Conservation (phyloP, 1,140 invertebrate genomes). For the Trachymyrmex cornetzi region DNA sequence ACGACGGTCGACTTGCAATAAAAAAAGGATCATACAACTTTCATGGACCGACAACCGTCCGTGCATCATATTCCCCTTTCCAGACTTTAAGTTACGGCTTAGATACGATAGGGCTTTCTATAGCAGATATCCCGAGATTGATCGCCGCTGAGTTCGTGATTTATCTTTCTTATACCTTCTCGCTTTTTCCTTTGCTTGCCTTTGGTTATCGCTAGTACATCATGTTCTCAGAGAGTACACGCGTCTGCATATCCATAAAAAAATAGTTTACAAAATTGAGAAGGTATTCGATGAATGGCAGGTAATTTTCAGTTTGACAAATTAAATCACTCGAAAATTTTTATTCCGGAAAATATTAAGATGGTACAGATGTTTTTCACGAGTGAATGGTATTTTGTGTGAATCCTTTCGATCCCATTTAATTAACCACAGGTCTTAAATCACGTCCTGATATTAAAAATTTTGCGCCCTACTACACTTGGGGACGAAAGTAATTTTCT, state of each 20-base stretch:
- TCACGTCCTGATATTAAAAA: constrained; percentile 82
- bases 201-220: constrained; percentile 22
- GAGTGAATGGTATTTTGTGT: constrained; percentile 69
- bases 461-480: constrained; percentile 69
- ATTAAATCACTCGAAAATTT: constrained; percentile 25
- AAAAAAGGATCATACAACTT: constrained; percentile 80
- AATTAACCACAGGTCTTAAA: constrained; percentile 82
- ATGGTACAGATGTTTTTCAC: constrained; percentile 5
- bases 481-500: constrained; percentile 61
- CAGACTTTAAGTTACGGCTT: constrained; percentile 77
- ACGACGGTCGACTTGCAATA: constrained; percentile 73
- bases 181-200: background rate
- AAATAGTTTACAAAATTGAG: constrained; percentile 69
- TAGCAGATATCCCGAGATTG: constrained; percentile 64
- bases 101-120: constrained; percentile 61
- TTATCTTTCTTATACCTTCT: constrained; percentile 68
- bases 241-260: constrained; percentile 21
- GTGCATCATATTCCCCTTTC: constrained; percentile 53
- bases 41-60: constrained; percentile 48
- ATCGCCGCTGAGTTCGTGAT: constrained; percentile 72
- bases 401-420: constrained; percentile 78
- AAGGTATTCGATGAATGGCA: background rate
- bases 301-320: background rate
- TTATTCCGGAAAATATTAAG: background rate
- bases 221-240: background rate